These are phyloP conservation scores for Diaperis boleti DNA, from an alignment of 2,888 invertebrate genomes.

Conservation along the genomic window DNA sequence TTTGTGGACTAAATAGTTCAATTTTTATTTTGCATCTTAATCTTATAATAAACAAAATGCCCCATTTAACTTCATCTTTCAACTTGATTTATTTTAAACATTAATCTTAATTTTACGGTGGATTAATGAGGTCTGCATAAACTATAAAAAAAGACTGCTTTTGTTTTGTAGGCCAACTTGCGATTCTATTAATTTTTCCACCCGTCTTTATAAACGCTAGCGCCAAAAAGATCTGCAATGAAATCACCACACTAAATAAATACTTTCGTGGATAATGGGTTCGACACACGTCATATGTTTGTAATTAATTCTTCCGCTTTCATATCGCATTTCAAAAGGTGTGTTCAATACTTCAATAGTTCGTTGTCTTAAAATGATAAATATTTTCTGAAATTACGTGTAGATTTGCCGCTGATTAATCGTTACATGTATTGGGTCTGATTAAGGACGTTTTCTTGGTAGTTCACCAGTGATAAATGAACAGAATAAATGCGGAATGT, in stretches of 20 bases:
- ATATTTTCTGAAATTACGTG: conserved; percentile 5
- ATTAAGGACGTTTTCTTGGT: conserved; percentile 2
- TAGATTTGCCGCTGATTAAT: conserved; percentile 15
- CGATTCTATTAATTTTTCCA: too few species aligned
- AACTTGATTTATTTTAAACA: too few species aligned
- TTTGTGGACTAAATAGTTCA: too few species aligned
- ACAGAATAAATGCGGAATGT: conserved; percentile 41
- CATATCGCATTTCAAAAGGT: neutral
- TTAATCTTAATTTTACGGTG: too few species aligned
- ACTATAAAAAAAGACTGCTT: too few species aligned
- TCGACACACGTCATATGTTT: conserved; percentile 24
- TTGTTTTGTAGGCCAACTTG: too few species aligned
- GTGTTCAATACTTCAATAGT: conserved; percentile 2
- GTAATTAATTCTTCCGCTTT: conserved; percentile 30
- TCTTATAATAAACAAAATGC: too few species aligned
- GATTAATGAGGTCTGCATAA: too few species aligned
- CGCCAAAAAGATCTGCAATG: conserved; percentile 7
- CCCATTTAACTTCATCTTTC: too few species aligned
- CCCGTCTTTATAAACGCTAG: conserved; percentile 16
- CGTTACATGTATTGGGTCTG: neutral
- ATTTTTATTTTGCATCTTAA: too few species aligned
- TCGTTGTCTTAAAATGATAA: neutral
- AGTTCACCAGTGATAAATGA: conserved; percentile 19
- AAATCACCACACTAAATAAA: conserved; percentile 24
- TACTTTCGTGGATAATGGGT: conserved; percentile 35